These are phyloP conservation scores for Hesperia comma DNA, from an alignment of 2,888 invertebrate genomes.

Conservation along the genomic window DNA sequence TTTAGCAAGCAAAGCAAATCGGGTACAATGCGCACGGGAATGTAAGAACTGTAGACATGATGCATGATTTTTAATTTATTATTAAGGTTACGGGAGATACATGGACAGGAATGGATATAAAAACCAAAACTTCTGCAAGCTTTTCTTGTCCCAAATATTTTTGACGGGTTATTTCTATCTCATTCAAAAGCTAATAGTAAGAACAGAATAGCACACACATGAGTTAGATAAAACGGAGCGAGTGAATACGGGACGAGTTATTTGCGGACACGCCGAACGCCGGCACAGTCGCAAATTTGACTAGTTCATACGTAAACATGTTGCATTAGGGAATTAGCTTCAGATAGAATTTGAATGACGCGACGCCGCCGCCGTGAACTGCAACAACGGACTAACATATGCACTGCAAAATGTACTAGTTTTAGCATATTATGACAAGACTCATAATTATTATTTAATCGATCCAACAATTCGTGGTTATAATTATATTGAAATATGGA, in stretches of 20 bases:
- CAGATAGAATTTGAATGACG: conserved; percentile 23
- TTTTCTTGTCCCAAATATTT: conserved; percentile 39
- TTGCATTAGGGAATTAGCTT: conserved; percentile 43
- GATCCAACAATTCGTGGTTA: too few species aligned
- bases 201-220: conserved; percentile 42
- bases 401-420: background rate
- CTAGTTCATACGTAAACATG: conserved; percentile 51
- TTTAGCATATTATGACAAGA: too few species aligned
- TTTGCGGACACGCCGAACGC: conserved; percentile 57
- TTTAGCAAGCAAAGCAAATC: too few species aligned
- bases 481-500: background rate
- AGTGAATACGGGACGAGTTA: conserved; percentile 51
- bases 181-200: conserved; percentile 42
- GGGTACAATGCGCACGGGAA: too few species aligned
- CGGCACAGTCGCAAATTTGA: conserved; percentile 56
- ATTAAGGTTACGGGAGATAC: background rate
- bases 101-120: conserved; percentile 1
- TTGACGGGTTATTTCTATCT: conserved; percentile 40
- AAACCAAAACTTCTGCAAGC: conserved; percentile 13
- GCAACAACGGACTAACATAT: background rate
- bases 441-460: too few species aligned
- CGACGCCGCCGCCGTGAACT: conserved; percentile 12
- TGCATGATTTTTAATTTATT: too few species aligned
- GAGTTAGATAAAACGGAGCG: conserved; percentile 36
- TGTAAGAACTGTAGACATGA: too few species aligned